Evolutionary conservation across 2,113 vertebrate genomes (phyloP).

Genomic region (Tor tambroides): DNA sequence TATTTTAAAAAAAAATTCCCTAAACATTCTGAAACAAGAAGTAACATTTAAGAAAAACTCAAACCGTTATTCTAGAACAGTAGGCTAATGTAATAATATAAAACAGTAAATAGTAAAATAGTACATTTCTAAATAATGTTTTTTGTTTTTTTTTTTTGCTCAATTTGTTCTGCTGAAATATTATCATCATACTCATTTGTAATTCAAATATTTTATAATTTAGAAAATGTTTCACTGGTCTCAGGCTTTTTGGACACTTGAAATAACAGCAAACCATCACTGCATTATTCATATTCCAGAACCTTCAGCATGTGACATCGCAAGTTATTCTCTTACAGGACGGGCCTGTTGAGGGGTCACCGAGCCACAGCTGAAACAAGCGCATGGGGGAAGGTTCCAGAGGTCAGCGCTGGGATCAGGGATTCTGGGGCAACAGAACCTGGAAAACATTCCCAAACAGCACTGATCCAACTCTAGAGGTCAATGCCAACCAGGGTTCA

Average conservation of each 20-base stretch:
- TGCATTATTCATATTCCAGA: background rate
- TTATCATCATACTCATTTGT: background rate
- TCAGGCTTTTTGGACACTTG: no score
- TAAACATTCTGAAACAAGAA: no score
- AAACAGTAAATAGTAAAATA: background rate
- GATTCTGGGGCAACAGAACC: slow-evolving; percentile 56
- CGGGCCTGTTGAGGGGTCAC: background rate
- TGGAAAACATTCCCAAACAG: slow-evolving; percentile 64
- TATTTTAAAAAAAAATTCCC: no score
- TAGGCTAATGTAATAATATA: no score
- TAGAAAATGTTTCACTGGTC: no score
- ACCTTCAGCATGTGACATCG: background rate
- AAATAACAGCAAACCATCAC: background rate
- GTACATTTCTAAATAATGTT: no score
- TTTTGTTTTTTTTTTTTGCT: background rate
- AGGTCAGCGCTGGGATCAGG: slow-evolving; percentile 11
- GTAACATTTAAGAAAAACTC: no score
- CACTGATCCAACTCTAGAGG: slow-evolving; percentile 64
- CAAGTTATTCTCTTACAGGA: background rate
- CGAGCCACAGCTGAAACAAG: slow-evolving; percentile 3
- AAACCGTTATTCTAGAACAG: no score
- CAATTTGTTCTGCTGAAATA: background rate
- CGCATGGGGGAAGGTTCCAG: background rate
- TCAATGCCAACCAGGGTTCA: slow-evolving; percentile 59
- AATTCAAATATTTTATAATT: no score